Evolutionary conservation across 2,888 invertebrate species (phyloP), one percentile per base, ranked within the genome.

Genomic region (Drosophila helvetica): DNA sequence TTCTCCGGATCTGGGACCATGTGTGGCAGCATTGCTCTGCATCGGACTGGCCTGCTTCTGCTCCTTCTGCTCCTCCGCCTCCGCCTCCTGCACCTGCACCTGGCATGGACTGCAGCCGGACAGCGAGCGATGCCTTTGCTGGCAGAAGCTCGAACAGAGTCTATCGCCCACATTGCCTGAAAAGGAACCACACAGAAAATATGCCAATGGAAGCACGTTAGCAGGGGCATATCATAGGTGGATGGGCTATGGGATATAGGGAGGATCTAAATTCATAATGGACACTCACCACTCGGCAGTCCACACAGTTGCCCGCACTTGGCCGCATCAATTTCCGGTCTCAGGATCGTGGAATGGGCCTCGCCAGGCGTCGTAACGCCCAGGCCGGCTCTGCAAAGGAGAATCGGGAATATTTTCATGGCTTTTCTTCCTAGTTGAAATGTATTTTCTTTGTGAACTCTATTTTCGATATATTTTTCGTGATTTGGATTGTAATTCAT

Each of bases 291-390:
- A 51, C 95, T 91, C 66, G 92, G 92, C 88, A 94, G 94, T 60
- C 91, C 90, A 90, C 95, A 95, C 58, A 95, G 93, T 42, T 93
- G 91, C 0, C 93, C 93, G 79, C 95, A 95, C 62, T 94, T 94
- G 54, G 69, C 74, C 74, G 74, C 75, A 74, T 67, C 68, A 62
- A 74, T 73, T 75, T 43, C 59, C 43, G 69, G 59, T 74, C 74
- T 71, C 83, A 84, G 87, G 69, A 75, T 75, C 42, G 65, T 18
- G 45, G 64, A 59, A 18, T 53, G 63, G 58, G 70, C 56, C 48
- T 33, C 43, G 52, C 18, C 85, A 68, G 77, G 76, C 77, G 78
- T 78, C 53, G 77, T 67, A 67, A 92, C 91, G 79, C 92, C 91
- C 30, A 91, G 79, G 70, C 90, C 90, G 80, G 92, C 91, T 87